Percentiles rank a stretch among this genome's conserved stretches.
phyloP scores from a whole-genome alignment of 2,888 invertebrate genomes.

The Chalcosyrphus nemorum region DNA sequence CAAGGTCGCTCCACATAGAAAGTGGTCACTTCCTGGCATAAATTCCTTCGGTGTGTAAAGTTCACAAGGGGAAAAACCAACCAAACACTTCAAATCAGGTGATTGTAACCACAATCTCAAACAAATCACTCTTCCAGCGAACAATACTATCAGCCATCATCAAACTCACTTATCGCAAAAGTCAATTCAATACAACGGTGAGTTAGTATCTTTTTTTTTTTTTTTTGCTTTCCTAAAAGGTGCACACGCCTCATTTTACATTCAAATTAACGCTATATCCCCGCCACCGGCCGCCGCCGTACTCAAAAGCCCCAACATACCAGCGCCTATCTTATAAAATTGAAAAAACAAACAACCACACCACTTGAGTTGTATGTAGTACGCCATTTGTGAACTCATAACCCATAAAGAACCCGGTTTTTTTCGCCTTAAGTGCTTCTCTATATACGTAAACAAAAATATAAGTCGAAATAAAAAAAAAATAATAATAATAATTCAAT shows the following conservation, averaged over 20 bases:
- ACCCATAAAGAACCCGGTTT: constrained; percentile 39
- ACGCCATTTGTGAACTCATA: constrained; percentile 52
- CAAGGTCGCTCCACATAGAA: neutral
- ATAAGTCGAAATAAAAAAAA: constrained; percentile 17
- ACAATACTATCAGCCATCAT: neutral
- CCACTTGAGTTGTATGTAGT: constrained; percentile 11
- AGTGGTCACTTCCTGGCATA: neutral
- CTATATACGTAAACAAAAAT: constrained; percentile 34
- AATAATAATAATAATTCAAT: constrained; percentile 18
- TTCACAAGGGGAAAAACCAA: constrained; percentile 5
- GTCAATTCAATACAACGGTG: neutral
- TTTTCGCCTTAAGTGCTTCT: constrained; percentile 28
- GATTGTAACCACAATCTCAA: constrained; percentile 2
- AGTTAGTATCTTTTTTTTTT: neutral
- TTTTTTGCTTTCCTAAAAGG: too few species aligned
- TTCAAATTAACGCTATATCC: neutral
- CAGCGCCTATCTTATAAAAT: neutral
- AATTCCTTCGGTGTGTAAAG: neutral
- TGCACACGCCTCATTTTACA: constrained; percentile 14
- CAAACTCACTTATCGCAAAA: neutral
- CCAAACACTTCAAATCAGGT: neutral
- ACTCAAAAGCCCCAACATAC: neutral
- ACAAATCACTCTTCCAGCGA: neutral
- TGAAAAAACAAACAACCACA: constrained; percentile 45
- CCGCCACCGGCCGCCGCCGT: neutral